phyloP scores from a whole-genome alignment of 1,140 invertebrate species.

The Chymomyza costata region DNA sequence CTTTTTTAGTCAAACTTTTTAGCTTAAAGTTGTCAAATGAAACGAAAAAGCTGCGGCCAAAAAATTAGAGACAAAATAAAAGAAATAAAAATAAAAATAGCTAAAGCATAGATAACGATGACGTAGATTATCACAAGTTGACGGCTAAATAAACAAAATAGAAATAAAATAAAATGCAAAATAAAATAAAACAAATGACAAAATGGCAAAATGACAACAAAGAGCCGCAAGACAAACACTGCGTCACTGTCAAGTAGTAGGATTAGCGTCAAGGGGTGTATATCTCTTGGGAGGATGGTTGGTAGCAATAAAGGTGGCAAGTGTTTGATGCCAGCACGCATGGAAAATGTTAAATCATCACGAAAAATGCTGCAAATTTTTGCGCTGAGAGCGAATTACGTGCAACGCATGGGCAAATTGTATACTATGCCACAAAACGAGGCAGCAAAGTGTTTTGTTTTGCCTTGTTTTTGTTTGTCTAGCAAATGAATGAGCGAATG shows the following conservation, averaged over 20 bases:
- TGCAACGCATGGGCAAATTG: conserved; percentile 50
- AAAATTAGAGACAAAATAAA: conserved; percentile 7
- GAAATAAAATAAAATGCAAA: conserved; percentile 20
- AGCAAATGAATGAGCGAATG: conserved; percentile 24
- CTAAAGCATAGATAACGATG: conserved; percentile 16
- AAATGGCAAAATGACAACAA: too few relatives aligned
- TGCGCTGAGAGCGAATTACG: conserved; percentile 54
- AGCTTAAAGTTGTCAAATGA: conserved; percentile 36
- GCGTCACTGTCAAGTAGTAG: too few relatives aligned
- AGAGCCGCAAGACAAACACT: too few relatives aligned
- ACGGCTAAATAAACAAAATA: conserved; percentile 46
- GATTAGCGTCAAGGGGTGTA: too few relatives aligned
- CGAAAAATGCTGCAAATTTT: conserved; percentile 63
- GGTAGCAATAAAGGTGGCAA: too few relatives aligned
- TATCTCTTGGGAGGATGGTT: too few relatives aligned
- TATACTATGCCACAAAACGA: too few relatives aligned
- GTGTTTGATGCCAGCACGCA: conserved; percentile 57
- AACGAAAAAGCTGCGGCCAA: conserved; percentile 7
- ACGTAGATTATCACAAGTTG: conserved; percentile 11
- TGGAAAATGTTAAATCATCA: conserved; percentile 56
- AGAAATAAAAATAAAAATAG: conserved; percentile 5
- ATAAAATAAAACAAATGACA: conserved; percentile 9
- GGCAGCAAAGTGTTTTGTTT: conserved; percentile 18
- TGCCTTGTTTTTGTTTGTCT: conserved; percentile 19
- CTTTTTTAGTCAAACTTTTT: too few relatives aligned